Conservation (phyloP, 2,113 vertebrate genomes). For the Platanista minor region DNA sequence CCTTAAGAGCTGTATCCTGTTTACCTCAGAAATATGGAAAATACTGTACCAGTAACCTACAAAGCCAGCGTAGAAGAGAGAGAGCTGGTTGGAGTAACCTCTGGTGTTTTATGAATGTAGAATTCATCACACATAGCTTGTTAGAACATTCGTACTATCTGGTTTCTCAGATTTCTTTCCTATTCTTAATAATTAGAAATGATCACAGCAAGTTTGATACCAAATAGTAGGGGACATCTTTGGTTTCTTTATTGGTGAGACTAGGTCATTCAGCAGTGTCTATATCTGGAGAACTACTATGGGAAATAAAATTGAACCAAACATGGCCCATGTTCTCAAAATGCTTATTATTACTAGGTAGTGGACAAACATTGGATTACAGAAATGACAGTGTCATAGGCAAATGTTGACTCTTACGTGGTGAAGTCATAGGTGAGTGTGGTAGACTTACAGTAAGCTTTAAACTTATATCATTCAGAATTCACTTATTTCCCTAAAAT, state of each 20-base stretch:
- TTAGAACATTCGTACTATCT: background rate
- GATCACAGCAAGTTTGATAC: background rate
- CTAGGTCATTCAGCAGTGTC: background rate
- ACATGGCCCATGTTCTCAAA: background rate
- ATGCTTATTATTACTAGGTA: background rate
- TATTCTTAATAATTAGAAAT: background rate
- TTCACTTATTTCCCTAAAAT: background rate
- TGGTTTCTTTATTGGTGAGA: background rate
- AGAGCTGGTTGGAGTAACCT: no score
- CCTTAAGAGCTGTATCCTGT: background rate
- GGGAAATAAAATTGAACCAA: background rate
- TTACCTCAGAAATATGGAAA: background rate
- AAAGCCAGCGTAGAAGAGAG: background rate
- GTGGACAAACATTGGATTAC: background rate
- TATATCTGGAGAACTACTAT: background rate
- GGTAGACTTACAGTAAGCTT: background rate
- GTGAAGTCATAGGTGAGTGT: background rate
- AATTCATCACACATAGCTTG: background rate
- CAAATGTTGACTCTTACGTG: background rate
- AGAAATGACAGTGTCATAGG: no score
- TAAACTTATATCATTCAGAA: background rate
- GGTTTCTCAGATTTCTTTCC: background rate
- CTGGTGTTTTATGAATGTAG: background rate
- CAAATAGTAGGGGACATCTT: background rate
- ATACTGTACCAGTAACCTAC: background rate